These are phyloP conservation scores for Griposia aprilina DNA, from an alignment of 2,888 invertebrate species.

Conservation along the genomic window DNA sequence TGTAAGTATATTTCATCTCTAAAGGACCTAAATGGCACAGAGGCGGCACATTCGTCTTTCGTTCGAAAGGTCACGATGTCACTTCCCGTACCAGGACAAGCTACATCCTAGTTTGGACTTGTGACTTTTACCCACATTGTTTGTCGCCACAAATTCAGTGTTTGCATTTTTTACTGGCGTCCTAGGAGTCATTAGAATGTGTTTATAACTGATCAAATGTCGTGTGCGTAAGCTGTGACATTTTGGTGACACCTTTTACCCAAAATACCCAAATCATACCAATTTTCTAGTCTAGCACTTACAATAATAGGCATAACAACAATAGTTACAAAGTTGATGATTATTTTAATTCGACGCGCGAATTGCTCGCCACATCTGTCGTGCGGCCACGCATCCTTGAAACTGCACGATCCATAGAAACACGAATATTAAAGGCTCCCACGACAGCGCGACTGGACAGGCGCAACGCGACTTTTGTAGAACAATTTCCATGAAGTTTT, in stretches of 20 bases:
- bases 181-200: not conserved
- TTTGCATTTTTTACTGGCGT: not conserved
- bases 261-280: conserved; percentile 33
- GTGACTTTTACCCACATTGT: not conserved
- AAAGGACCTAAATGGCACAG: not conserved
- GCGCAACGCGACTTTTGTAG: no score
- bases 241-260: not conserved
- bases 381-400: conserved; percentile 68
- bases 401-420: conserved; percentile 54
- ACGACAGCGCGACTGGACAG: no score
- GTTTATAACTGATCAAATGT: not conserved
- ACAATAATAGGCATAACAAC: conserved; percentile 24
- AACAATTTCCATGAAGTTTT: no score
- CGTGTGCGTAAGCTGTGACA: not conserved
- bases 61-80: conserved; percentile 15
- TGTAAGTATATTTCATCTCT: not conserved
- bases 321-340: conserved; percentile 21
- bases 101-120: conserved; percentile 1
- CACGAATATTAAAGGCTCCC: not conserved
- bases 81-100: conserved; percentile 9
- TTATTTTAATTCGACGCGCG: conserved; percentile 43
- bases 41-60: not conserved
- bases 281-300: conserved; percentile 48
- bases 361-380: conserved; percentile 37
- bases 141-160: not conserved